These are phyloP conservation scores for Rhopalosiphum maidis DNA, from an alignment of 1,140 invertebrate genomes.

Conservation along the genomic window DNA sequence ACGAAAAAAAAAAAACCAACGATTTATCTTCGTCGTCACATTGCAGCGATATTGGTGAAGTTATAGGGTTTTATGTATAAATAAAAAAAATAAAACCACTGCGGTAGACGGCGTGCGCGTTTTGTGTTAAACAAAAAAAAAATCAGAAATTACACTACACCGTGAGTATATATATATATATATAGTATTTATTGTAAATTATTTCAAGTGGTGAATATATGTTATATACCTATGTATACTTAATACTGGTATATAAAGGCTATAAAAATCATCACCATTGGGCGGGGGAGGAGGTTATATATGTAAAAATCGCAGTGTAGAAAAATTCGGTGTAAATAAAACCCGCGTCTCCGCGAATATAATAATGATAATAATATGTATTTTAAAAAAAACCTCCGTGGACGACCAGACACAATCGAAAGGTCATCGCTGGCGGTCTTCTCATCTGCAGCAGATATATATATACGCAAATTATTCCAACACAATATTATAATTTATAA, in stretches of 20 bases:
- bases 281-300: no score
- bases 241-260: no score
- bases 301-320: no score
- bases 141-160: background rate
- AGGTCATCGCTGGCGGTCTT: constrained; percentile 17
- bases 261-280: no score
- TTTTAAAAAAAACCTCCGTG: background rate
- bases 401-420: constrained; percentile 28
- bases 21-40: background rate
- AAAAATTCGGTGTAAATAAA: background rate
- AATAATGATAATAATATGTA: background rate
- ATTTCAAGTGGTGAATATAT: background rate
- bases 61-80: no score
- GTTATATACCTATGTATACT: no score
- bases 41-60: background rate
- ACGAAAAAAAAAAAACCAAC: background rate
- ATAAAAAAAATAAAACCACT: no score
- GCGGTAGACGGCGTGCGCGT: background rate
- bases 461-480: background rate
- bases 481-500: no score
- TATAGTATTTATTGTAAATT: background rate
- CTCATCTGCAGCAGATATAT: background rate
- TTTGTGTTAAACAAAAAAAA: background rate
- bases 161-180: background rate
- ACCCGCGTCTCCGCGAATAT: background rate